These are phyloP conservation scores for Cydia pomonella DNA, from an alignment of 1,140 invertebrate genomes.

Conservation along the genomic window DNA sequence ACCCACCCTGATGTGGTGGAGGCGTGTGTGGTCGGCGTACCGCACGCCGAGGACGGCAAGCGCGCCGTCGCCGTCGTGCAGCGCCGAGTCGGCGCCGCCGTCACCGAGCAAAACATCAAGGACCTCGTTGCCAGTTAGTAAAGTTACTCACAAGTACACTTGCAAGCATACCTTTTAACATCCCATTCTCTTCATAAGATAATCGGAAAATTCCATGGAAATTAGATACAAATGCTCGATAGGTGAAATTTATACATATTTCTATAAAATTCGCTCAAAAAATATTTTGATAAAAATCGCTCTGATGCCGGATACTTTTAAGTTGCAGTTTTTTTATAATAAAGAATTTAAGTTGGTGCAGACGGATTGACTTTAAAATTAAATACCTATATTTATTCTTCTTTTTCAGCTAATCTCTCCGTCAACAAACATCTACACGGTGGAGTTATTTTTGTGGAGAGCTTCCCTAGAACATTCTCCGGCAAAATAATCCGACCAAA, in stretches of 20 bases:
- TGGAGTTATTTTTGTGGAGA: slow-evolving; percentile 6
- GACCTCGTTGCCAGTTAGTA: slow-evolving; percentile 49
- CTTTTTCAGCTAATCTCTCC: slow-evolving; percentile 8
- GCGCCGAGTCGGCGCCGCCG: slow-evolving; percentile 50
- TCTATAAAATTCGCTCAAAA: too few relatives aligned
- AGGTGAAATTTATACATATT: too few relatives aligned
- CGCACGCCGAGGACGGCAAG: slow-evolving; percentile 81
- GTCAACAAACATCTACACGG: slow-evolving; percentile 12
- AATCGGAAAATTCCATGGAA: too few relatives aligned
- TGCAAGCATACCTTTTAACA: not conserved
- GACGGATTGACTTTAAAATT: too few relatives aligned
- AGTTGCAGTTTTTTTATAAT: too few relatives aligned
- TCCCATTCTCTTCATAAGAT: too few relatives aligned
- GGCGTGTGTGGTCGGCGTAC: slow-evolving; percentile 84
- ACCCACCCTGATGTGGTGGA: slow-evolving; percentile 82
- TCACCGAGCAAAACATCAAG: slow-evolving; percentile 59
- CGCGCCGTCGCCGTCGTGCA: slow-evolving; percentile 81
- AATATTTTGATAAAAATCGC: too few relatives aligned
- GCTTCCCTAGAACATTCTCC: not conserved
- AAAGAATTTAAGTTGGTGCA: too few relatives aligned
- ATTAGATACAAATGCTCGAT: too few relatives aligned
- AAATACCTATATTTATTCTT: not conserved
- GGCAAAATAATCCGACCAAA: slow-evolving; percentile 5
- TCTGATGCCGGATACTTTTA: too few relatives aligned
- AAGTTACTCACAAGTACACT: not conserved